Percentiles rank a stretch among this genome's conserved stretches.
phyloP scores from a whole-genome alignment of 1,140 invertebrate species.

The Zaprionus tsacasi region DNA sequence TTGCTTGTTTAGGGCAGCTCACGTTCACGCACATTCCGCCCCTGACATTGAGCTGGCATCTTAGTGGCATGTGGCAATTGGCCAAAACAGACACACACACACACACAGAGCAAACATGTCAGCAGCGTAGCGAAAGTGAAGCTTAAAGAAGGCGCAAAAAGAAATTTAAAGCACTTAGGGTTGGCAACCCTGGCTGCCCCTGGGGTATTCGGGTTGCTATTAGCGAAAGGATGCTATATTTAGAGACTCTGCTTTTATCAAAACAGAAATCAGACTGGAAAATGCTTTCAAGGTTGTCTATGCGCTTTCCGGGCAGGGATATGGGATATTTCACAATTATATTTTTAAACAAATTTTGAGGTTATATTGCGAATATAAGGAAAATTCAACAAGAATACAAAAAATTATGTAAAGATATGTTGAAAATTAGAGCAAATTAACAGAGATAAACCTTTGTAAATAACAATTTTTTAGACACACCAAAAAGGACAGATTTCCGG shows the following conservation, averaged over 20 bases:
- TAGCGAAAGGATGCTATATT: not conserved
- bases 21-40: conserved; percentile 1
- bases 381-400: too few relatives aligned
- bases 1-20: not conserved
- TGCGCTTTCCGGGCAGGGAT: not conserved
- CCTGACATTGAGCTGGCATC: conserved; percentile 17
- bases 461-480: too few relatives aligned
- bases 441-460: too few relatives aligned
- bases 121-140: not conserved
- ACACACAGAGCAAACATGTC: not conserved
- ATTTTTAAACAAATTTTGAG: too few relatives aligned
- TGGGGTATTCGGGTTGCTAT: not conserved
- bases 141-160: not conserved
- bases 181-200: not conserved
- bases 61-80: conserved; percentile 19
- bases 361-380: too few relatives aligned
- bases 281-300: conserved; percentile 1
- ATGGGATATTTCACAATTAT: too few relatives aligned
- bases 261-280: not conserved
- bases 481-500: too few relatives aligned
- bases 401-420: too few relatives aligned
- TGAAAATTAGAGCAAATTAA: too few relatives aligned
- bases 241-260: not conserved
- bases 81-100: not conserved
- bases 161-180: not conserved